These are phyloP conservation scores for Penaeus indicus DNA, from an alignment of 1,140 invertebrate species.

Conservation along the genomic window DNA sequence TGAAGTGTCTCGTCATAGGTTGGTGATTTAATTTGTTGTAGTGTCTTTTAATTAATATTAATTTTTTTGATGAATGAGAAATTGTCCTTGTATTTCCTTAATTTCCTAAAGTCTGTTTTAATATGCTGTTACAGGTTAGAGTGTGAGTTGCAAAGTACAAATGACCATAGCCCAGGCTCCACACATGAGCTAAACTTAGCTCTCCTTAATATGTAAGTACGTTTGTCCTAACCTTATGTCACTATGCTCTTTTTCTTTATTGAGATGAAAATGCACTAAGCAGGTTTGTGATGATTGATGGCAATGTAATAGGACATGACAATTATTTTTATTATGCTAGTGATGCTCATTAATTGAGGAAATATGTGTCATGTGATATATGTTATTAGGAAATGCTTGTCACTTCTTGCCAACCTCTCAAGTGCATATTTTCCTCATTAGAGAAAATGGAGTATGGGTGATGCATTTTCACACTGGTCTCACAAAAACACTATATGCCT, in stretches of 20 bases:
- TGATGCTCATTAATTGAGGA: too few relatives aligned
- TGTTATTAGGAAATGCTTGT: too few relatives aligned
- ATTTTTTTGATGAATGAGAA: not conserved
- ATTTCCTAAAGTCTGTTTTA: not conserved
- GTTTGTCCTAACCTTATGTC: not conserved
- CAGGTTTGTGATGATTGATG: not conserved
- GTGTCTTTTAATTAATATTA: not conserved
- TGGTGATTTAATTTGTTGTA: too few relatives aligned
- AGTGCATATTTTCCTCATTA: too few relatives aligned
- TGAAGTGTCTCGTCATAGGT: too few relatives aligned
- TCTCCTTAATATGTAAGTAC: slow-evolving; percentile 6
- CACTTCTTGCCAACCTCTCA: too few relatives aligned
- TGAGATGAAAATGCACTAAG: not conserved
- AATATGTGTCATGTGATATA: too few relatives aligned
- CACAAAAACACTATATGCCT: too few relatives aligned
- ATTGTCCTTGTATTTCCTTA: not conserved
- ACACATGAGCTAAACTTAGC: slow-evolving; percentile 15
- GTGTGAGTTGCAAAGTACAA: slow-evolving; percentile 5
- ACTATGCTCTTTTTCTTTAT: not conserved
- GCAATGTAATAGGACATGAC: too few relatives aligned
- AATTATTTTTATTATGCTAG: too few relatives aligned
- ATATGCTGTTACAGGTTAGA: slow-evolving; percentile 5
- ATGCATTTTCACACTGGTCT: too few relatives aligned
- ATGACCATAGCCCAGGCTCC: slow-evolving; percentile 5
- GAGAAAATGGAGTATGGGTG: too few relatives aligned